Conservation (phyloP, 2,113 vertebrate genomes). For the Astur gentilis region DNA sequence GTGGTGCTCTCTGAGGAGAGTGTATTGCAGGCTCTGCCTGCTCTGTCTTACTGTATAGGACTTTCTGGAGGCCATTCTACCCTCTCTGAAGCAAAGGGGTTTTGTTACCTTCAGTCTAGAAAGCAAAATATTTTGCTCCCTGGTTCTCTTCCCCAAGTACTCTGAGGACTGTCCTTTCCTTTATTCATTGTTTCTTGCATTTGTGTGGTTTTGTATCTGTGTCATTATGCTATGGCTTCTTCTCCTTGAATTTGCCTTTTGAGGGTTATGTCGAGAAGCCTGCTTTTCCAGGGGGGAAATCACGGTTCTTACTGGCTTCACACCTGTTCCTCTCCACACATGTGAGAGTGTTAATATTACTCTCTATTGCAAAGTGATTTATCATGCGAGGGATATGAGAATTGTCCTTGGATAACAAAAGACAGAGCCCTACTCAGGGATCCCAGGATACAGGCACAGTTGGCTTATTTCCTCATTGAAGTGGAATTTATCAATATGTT, state of each 20-base stretch:
- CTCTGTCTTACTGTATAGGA: neutral
- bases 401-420: neutral
- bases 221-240: neutral
- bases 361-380: neutral
- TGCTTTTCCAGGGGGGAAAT: neutral
- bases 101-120: neutral
- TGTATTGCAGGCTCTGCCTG: neutral
- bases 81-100: neutral
- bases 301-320: neutral
- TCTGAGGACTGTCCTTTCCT: neutral
- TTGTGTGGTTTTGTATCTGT: neutral
- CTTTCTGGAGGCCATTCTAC: neutral
- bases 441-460: neutral
- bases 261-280: neutral
- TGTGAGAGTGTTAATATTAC: neutral
- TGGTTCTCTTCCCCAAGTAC: neutral
- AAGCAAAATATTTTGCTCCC: neutral
- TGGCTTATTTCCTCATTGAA: neutral
- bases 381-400: neutral
- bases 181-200: neutral
- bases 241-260: neutral
- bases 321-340: rapidly evolving
- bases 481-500: neutral
- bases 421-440: neutral
- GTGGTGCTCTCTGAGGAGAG: neutral